These are phyloP conservation scores for Samia ricini DNA, from an alignment of 1,140 invertebrate genomes.

Conservation along the genomic window DNA sequence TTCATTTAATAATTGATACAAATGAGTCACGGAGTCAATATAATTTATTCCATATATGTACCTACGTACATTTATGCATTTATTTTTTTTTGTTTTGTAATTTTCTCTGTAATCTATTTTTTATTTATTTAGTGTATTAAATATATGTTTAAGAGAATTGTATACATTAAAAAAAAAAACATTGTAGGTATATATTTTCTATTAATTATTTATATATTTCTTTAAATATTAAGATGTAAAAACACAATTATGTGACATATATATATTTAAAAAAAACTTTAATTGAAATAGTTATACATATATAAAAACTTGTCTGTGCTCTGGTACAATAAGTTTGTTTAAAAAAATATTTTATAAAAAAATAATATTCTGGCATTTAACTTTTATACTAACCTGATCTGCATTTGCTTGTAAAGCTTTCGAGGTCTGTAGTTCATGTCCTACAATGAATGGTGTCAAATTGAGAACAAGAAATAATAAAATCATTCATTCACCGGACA, in stretches of 20 bases:
- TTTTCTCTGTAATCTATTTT: too few species aligned
- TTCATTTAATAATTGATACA: not conserved
- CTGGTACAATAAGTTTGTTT: too few species aligned
- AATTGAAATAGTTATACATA: too few species aligned
- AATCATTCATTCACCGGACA: constrained; percentile 15
- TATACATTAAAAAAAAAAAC: too few species aligned
- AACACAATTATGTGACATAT: too few species aligned
- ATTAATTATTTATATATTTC: too few species aligned
- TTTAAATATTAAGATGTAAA: too few species aligned
- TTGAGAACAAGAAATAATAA: constrained; percentile 31
- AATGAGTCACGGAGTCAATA: not conserved
- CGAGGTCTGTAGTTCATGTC: constrained; percentile 38
- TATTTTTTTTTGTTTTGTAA: not conserved
- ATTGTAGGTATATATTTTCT: too few species aligned
- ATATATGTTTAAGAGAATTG: too few species aligned
- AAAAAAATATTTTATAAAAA: not conserved
- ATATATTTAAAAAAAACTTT: too few species aligned
- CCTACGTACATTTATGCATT: not conserved
- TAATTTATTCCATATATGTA: not conserved
- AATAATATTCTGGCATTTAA: constrained; percentile 42
- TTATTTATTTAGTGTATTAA: too few species aligned
- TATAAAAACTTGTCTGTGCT: too few species aligned
- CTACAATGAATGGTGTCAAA: constrained; percentile 28
- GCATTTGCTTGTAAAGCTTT: constrained; percentile 49
- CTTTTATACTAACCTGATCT: constrained; percentile 41